Percentiles rank a stretch among this genome's conserved stretches.
Conservation (phyloP, 2,113 vertebrate species). For the Ophthalmolycus amberensis region DNA sequence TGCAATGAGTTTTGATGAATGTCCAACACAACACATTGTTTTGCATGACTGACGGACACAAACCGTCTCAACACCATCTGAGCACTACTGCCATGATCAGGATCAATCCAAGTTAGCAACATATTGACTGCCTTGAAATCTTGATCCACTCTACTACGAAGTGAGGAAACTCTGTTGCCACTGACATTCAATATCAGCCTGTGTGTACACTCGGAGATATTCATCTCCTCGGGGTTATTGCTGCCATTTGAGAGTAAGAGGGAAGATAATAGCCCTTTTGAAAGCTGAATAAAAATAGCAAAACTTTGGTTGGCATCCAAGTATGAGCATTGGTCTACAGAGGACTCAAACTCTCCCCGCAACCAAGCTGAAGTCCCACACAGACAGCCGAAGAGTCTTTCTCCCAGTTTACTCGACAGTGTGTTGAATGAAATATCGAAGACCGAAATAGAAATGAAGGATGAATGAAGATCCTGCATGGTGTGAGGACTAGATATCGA, state of each 20-base stretch:
- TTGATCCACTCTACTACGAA: slow-evolving; percentile 49
- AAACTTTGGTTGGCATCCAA: slow-evolving; percentile 47
- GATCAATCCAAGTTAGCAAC: slow-evolving; percentile 53
- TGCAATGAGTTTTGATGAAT: slow-evolving; percentile 22
- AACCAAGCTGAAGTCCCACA: slow-evolving; percentile 28
- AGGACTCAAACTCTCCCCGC: slow-evolving; percentile 23
- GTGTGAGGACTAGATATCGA: background rate
- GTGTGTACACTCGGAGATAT: slow-evolving; percentile 38
- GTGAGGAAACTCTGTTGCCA: slow-evolving; percentile 54
- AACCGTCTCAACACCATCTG: slow-evolving; percentile 40
- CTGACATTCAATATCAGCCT: slow-evolving; percentile 31
- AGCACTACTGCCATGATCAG: slow-evolving; percentile 30
- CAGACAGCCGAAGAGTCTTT: slow-evolving; percentile 9
- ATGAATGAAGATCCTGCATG: slow-evolving; percentile 6
- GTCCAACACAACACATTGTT: slow-evolving; percentile 45
- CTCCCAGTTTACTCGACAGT: background rate
- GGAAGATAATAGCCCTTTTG: slow-evolving; percentile 37
- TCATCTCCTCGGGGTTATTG: slow-evolving; percentile 10
- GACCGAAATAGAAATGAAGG: slow-evolving; percentile 1
- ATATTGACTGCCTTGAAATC: slow-evolving; percentile 57
- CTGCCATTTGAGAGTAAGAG: slow-evolving; percentile 30
- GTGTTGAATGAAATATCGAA: slow-evolving; percentile 17
- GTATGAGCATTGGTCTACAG: slow-evolving; percentile 33
- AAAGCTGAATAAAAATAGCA: slow-evolving; percentile 51
- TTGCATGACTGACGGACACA: slow-evolving; percentile 34